These are phyloP conservation scores for Schizotus pectinicornis DNA, from an alignment of 2,888 invertebrate genomes.

Conservation along the genomic window DNA sequence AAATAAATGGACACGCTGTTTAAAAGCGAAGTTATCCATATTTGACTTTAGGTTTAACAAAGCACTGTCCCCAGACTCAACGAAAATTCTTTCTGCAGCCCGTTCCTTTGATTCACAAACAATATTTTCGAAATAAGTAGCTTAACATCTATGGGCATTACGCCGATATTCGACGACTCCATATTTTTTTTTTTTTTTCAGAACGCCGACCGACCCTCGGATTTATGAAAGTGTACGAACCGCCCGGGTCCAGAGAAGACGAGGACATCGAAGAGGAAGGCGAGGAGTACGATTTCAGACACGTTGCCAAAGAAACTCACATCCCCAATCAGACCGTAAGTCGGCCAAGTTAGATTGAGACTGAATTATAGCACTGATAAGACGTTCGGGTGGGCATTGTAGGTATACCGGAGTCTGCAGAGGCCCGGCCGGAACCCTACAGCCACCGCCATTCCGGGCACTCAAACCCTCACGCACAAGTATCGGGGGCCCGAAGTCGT, in stretches of 20 bases:
- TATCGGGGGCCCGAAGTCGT: conserved; percentile 84
- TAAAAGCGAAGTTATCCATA: too few species aligned
- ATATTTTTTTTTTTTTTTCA: conserved; percentile 42
- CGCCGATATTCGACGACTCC: neutral
- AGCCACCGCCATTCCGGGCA: conserved; percentile 59
- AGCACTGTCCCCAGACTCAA: neutral
- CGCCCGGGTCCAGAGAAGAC: conserved; percentile 60
- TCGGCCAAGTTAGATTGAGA: conserved; percentile 24
- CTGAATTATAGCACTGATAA: conserved; percentile 26
- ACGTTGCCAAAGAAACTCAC: conserved; percentile 58
- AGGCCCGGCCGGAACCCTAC: conserved; percentile 55
- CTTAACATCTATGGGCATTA: conserved; percentile 10
- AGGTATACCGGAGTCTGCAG: conserved; percentile 80
- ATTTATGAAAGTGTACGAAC: conserved; percentile 64
- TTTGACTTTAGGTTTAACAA: too few species aligned
- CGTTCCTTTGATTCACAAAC: conserved; percentile 15
- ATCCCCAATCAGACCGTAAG: conserved; percentile 57
- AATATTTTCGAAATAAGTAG: conserved; percentile 15
- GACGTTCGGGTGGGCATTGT: conserved; percentile 49
- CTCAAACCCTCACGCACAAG: conserved; percentile 80
- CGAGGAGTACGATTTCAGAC: conserved; percentile 56
- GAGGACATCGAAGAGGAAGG: conserved; percentile 58
- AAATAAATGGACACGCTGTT: too few species aligned
- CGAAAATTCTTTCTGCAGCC: neutral
- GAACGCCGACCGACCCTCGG: conserved; percentile 60